A percentile compares a stretch with the other conserved stretches of the same genome.
These are phyloP conservation scores for Sebastes minor DNA, from an alignment of 2,797 vertebrate species.

Conservation along the genomic window DNA sequence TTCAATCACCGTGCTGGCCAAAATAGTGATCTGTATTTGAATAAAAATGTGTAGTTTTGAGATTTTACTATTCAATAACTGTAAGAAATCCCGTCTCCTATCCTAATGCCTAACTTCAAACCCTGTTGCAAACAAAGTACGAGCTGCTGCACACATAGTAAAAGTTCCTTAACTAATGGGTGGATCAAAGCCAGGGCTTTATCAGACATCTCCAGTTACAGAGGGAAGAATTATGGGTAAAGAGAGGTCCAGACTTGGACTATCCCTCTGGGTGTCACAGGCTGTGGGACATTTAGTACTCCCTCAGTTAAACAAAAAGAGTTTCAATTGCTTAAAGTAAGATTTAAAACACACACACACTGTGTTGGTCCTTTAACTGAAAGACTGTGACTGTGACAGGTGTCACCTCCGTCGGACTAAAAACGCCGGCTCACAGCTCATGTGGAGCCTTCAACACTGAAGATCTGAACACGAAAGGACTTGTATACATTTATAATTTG, in stretches of 20 bases:
- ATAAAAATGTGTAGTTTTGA: not conserved
- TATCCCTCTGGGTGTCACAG: conserved; percentile 13
- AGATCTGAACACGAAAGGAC: too few species aligned
- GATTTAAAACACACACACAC: too few species aligned
- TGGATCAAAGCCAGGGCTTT: conserved; percentile 79
- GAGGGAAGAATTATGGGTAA: conserved; percentile 49
- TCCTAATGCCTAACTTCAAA: not conserved
- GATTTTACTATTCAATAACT: not conserved
- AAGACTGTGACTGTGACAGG: too few species aligned
- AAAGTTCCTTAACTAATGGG: conserved; percentile 59
- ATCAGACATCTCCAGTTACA: conserved; percentile 73
- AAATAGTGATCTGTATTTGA: not conserved
- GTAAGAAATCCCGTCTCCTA: not conserved
- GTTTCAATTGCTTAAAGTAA: not conserved
- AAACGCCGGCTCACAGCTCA: too few species aligned
- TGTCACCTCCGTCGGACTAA: too few species aligned
- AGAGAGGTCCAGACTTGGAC: conserved; percentile 17
- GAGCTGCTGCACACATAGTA: conserved; percentile 42
- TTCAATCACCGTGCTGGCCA: not conserved
- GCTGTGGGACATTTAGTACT: not conserved
- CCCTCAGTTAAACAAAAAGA: not conserved
- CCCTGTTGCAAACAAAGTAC: not conserved
- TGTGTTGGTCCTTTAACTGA: too few species aligned
- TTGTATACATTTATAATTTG: too few species aligned
- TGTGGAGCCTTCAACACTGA: too few species aligned